phyloP scores from a whole-genome alignment of 2,797 vertebrate genomes.

The Danio albolineatus region DNA sequence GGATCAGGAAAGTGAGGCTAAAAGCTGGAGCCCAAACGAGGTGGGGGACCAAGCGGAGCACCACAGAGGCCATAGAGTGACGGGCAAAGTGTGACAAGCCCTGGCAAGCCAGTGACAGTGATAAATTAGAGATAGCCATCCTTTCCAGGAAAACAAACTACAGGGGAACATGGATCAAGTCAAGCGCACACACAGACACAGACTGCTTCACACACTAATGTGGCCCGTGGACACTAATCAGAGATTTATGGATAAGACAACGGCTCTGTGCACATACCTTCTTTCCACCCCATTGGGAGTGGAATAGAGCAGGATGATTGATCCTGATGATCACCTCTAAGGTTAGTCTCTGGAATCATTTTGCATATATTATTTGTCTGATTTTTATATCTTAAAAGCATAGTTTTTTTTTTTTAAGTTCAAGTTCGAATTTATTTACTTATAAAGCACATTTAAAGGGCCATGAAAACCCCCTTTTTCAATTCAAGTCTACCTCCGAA shows the following conservation, averaged over 20 bases:
- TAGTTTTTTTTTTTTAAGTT: too few species aligned
- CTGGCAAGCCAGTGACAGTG: slow-evolving; percentile 28
- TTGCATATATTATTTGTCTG: too few species aligned
- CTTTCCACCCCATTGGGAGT: slow-evolving; percentile 10
- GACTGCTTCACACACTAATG: slow-evolving; percentile 29
- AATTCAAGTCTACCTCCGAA: too few species aligned
- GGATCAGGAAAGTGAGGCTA: background rate
- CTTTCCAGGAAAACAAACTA: slow-evolving; percentile 29
- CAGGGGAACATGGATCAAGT: slow-evolving; percentile 26
- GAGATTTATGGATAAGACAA: slow-evolving; percentile 29
- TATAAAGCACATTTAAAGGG: too few species aligned
- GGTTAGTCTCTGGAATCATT: background rate
- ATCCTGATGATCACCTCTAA: slow-evolving; percentile 8
- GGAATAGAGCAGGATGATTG: slow-evolving; percentile 4
- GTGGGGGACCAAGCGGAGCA: background rate
- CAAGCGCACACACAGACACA: slow-evolving; percentile 10
- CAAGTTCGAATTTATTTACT: too few species aligned
- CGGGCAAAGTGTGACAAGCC: slow-evolving; percentile 25
- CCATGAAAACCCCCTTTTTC: too few species aligned
- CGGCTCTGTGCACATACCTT: background rate
- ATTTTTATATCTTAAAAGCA: too few species aligned
- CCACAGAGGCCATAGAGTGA: slow-evolving; percentile 30
- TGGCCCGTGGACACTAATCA: slow-evolving; percentile 17
- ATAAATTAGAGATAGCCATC: slow-evolving; percentile 45
- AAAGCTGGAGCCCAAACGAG: background rate